A percentile compares a stretch with the other conserved stretches of the same genome.
Conservation (phyloP, 2,797 vertebrate genomes). For the Arrhamphus sclerolepis region DNA sequence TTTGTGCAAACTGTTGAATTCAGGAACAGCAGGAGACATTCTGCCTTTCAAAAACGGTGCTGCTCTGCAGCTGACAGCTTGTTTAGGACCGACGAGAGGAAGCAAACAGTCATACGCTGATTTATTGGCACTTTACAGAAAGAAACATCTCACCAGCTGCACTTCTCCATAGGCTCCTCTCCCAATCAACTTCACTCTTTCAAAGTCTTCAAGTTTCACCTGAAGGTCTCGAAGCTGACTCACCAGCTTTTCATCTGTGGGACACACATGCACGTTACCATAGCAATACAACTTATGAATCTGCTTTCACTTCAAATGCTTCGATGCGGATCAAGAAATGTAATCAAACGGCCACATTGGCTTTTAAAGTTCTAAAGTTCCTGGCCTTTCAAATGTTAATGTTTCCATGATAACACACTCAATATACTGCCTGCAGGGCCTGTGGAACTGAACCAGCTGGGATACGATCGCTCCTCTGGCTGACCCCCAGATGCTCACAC, state of each 20-base stretch:
- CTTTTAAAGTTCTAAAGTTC: background rate
- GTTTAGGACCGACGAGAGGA: background rate
- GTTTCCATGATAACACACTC: too few species aligned
- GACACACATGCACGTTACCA: constrained; percentile 7
- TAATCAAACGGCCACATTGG: background rate
- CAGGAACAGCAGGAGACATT: background rate
- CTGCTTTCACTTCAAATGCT: background rate
- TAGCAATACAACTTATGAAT: constrained; percentile 16
- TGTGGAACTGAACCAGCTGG: too few species aligned
- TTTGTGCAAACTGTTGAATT: background rate
- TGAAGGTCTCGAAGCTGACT: constrained; percentile 89
- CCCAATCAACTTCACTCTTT: constrained; percentile 95
- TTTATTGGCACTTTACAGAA: background rate
- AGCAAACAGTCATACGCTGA: background rate
- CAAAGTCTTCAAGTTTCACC: constrained; percentile 95
- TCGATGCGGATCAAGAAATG: background rate
- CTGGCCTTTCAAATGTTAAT: too few species aligned
- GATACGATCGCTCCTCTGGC: too few species aligned
- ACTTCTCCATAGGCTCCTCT: constrained; percentile 97
- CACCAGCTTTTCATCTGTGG: constrained; percentile 91
- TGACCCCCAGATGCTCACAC: too few species aligned
- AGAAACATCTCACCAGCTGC: constrained; percentile 88
- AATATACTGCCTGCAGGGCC: too few species aligned
- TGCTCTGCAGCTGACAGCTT: background rate
- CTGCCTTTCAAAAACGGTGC: background rate